Evolutionary conservation across 1,140 invertebrate genomes (phyloP).

Genomic region (Paralvinella palmiformis): DNA sequence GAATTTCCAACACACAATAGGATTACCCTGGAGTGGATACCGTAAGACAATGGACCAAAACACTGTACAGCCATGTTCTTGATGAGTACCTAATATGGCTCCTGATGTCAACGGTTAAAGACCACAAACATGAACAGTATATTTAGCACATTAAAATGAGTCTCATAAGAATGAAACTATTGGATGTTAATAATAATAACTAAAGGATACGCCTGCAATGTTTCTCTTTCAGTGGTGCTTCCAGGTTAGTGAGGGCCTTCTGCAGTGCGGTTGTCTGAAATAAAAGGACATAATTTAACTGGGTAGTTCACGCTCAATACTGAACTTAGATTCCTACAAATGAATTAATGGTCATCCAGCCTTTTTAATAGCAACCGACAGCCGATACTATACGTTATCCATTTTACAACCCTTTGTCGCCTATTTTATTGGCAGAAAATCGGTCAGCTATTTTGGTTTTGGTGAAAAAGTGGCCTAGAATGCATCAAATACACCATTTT

Average conservation of each 20-base stretch:
- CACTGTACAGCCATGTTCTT: slow-evolving; percentile 78
- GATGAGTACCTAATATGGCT: slow-evolving; percentile 91
- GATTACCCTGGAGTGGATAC: slow-evolving; percentile 81
- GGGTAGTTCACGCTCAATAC: background rate
- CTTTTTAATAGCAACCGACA: background rate
- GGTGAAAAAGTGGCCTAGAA: too few relatives aligned
- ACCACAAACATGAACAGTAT: background rate
- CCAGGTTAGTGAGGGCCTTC: slow-evolving; percentile 83
- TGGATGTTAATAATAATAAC: background rate
- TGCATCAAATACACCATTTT: too few relatives aligned
- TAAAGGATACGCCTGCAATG: slow-evolving; percentile 82
- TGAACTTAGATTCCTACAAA: background rate
- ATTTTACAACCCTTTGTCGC: background rate
- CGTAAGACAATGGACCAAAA: slow-evolving; percentile 78
- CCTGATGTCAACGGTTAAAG: slow-evolving; percentile 50
- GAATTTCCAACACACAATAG: slow-evolving; percentile 97
- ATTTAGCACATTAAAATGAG: background rate
- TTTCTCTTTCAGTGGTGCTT: slow-evolving; percentile 92
- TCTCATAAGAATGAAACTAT: background rate
- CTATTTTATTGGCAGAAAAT: background rate
- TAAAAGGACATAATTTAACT: slow-evolving; percentile 21
- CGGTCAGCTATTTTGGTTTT: too few relatives aligned
- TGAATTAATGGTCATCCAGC: background rate
- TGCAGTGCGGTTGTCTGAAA: slow-evolving; percentile 72
- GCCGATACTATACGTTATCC: background rate